Percentiles rank a stretch among this genome's conserved stretches.
Conservation (phyloP, 2,797 vertebrate species). For the Hippoglossus hippoglossus region DNA sequence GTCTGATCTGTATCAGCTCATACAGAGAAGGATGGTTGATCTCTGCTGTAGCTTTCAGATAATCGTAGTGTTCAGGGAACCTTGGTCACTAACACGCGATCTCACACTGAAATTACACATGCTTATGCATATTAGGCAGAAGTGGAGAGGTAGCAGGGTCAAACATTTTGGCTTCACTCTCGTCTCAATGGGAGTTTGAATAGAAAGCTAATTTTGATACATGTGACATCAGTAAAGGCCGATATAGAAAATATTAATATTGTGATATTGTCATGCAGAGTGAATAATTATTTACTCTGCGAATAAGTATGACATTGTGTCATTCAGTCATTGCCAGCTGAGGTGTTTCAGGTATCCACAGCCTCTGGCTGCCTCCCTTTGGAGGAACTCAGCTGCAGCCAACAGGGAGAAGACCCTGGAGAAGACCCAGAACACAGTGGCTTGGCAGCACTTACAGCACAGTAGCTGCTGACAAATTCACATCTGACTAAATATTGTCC, state of each 20-base stretch:
- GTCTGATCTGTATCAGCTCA: constrained; percentile 7
- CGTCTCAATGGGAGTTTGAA: constrained; percentile 14
- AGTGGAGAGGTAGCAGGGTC: constrained; percentile 17
- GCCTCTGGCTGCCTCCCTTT: constrained; percentile 1
- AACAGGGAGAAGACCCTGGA: constrained; percentile 35
- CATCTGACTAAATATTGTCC: constrained; percentile 19
- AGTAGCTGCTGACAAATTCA: constrained; percentile 8
- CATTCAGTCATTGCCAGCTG: constrained; percentile 4
- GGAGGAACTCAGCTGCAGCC: constrained; percentile 25
- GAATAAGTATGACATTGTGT: constrained; percentile 8
- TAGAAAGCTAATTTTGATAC: background rate
- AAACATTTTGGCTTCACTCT: constrained; percentile 20
- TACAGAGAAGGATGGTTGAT: constrained; percentile 8
- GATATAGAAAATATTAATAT: background rate
- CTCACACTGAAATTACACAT: constrained; percentile 26
- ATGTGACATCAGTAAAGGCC: background rate
- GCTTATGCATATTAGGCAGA: constrained; percentile 23
- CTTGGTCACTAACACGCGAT: constrained; percentile 4
- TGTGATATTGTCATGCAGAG: background rate
- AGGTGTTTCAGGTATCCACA: constrained; percentile 21
- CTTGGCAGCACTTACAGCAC: constrained; percentile 4
- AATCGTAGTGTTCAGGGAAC: constrained; percentile 20
- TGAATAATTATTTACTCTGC: constrained; percentile 6
- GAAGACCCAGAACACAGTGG: constrained; percentile 26
- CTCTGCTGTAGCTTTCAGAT: constrained; percentile 20